Evolutionary conservation across 2,113 vertebrate genomes (phyloP), one percentile per base, ranked within the genome.

Genomic region (Capra hircus): DNA sequence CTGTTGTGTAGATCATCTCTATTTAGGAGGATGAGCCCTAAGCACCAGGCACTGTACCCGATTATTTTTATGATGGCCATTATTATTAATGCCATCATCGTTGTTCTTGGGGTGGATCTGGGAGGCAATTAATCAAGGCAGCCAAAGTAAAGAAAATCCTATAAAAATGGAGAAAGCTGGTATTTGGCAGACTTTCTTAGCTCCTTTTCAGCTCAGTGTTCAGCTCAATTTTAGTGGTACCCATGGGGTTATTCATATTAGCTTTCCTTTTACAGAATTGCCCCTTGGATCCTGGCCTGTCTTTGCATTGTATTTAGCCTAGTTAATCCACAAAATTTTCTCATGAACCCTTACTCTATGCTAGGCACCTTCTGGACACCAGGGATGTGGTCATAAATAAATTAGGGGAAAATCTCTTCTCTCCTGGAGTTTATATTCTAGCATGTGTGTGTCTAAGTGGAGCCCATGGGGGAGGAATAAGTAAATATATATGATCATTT

Each of bases 71-170:
- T 88, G 82, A 95, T 67, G 9, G 7, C 77, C 77, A 25, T 95
- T 71, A 96, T 96, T 92, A 96, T 96, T 36, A 92, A 88, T 90
- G 27, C 92, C 74, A 94, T 91, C 86, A 78, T 86, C 9, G 6
- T 82, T 40, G 55, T 94, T 95, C 71, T 95, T 77, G 59, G 85
- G 96, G 78, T 62, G 67, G 67, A 74, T 90, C 77, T 64, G 64
- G 13, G 83, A 74, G 77, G 67, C 89, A 86, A 95, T 97, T 97
- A 97, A 97, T 97, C 96, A 95, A 90, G 91, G 83, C 86, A 91
- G 45, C 78, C 60, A 43, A 88, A 95, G 78, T 67, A 82, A 45
- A 89, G 89, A 93, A 80, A 94, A 83, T 86, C 86, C 96, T 94
- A 43, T 48, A 48, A 91, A 71, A 77, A 96, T 53, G 74, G 87